Evolutionary conservation across 2,113 vertebrate genomes (phyloP).

Genomic region (Lepidothrix coronata): DNA sequence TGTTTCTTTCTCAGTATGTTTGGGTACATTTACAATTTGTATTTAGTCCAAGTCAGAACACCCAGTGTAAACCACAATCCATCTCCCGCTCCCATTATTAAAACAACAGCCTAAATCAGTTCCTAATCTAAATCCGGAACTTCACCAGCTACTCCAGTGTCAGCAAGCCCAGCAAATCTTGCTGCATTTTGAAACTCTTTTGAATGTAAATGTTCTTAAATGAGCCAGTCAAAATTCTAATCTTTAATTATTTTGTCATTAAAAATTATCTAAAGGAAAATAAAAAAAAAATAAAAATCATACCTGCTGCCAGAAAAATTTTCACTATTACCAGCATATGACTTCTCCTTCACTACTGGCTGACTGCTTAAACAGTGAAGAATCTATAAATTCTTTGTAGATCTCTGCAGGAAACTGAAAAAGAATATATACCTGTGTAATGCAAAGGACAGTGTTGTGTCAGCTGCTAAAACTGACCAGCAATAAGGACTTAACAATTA

Average conservation of each 20-base stretch:
- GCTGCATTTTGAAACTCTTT: background rate
- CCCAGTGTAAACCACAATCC: background rate
- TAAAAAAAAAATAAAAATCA: background rate
- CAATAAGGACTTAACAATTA: background rate
- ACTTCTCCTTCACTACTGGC: background rate
- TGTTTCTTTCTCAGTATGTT: background rate
- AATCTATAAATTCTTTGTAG: background rate
- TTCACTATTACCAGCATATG: background rate
- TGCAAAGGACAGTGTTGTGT: background rate
- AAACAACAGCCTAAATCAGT: background rate
- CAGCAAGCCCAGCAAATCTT: background rate
- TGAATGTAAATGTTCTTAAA: background rate
- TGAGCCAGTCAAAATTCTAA: background rate
- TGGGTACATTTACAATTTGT: background rate
- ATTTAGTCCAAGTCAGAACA: background rate
- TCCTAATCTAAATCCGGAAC: background rate
- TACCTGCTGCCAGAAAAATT: background rate
- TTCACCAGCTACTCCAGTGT: background rate
- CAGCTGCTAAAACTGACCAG: background rate
- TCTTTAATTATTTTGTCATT: background rate
- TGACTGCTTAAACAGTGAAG: background rate
- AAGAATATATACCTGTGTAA: background rate
- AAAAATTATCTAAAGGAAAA: background rate
- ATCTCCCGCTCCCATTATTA: background rate
- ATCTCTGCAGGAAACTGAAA: background rate